Conservation (phyloP, 2,888 invertebrate genomes). For the Dolichomitus sp. region DNA sequence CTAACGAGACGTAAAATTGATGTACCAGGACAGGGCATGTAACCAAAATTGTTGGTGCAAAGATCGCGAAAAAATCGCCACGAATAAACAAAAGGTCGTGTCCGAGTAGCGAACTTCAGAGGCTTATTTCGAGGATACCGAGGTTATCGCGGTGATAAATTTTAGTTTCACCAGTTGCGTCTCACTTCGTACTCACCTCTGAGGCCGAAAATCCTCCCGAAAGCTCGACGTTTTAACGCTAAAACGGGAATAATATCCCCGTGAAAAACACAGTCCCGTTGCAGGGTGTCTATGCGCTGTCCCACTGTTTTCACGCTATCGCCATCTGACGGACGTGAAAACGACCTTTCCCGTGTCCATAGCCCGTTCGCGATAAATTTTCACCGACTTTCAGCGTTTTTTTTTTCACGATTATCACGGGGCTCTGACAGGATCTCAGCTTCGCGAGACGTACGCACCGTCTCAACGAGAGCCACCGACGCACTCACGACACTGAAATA, state of each 20-base stretch:
- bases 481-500: conserved; percentile 11
- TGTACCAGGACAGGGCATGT: conserved; percentile 54
- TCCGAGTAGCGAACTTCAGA: conserved; percentile 63
- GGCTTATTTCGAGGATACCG: conserved; percentile 59
- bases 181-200: conserved; percentile 78
- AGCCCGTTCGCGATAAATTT: conserved; percentile 77
- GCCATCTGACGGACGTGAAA: conserved; percentile 80
- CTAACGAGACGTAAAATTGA: conserved; percentile 74
- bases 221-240: conserved; percentile 77
- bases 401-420: conserved; percentile 13
- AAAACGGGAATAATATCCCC: conserved; percentile 80
- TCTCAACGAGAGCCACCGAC: background rate
- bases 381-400: conserved; percentile 28
- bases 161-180: conserved; percentile 28
- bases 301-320: conserved; percentile 81
- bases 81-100: conserved; percentile 85
- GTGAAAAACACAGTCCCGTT: conserved; percentile 83
- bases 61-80: conserved; percentile 80
- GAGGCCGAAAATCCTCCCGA: conserved; percentile 80
- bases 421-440: background rate
- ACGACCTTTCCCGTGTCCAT: conserved; percentile 78
- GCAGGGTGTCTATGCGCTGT: conserved; percentile 84
- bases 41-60: conserved; percentile 74
- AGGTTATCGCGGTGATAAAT: conserved; percentile 38
- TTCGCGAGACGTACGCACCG: background rate